Conservation (phyloP, 2,113 vertebrate species). For the Petromus typicus region DNA sequence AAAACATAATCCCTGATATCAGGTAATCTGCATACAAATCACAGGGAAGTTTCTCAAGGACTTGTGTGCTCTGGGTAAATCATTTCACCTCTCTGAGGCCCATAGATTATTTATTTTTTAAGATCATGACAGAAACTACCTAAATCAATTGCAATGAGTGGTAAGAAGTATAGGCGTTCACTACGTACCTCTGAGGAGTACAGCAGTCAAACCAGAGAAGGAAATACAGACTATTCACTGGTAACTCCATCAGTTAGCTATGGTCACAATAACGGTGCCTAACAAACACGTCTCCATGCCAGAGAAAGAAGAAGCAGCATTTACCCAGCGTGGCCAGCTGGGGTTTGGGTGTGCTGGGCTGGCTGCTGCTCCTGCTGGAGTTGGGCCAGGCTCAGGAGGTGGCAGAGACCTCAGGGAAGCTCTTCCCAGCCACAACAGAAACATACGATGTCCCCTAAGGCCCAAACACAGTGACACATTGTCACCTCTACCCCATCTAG, state of each 20-base stretch:
- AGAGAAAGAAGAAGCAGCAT: rapidly evolving
- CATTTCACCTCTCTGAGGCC: neutral
- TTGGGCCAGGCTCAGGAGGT: neutral
- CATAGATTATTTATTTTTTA: neutral
- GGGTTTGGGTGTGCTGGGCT: neutral
- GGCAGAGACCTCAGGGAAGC: neutral
- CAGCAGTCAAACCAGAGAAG: neutral
- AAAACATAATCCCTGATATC: neutral
- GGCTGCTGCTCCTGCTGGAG: neutral
- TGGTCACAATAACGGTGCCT: rapidly evolving
- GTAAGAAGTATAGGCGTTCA: neutral
- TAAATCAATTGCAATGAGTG: neutral
- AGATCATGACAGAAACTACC: neutral
- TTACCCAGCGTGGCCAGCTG: neutral
- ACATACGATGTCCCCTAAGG: neutral
- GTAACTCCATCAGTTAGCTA: neutral
- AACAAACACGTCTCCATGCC: neutral
- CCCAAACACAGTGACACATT: neutral
- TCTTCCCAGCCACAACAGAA: neutral
- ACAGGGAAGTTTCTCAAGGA: neutral
- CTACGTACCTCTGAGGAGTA: neutral
- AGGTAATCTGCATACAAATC: neutral
- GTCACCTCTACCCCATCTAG: neutral
- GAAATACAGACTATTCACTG: neutral
- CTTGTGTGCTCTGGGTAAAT: neutral